Evolutionary conservation across 2,888 invertebrate genomes (phyloP).

Genomic region (Mimumesa dahlbomi): DNA sequence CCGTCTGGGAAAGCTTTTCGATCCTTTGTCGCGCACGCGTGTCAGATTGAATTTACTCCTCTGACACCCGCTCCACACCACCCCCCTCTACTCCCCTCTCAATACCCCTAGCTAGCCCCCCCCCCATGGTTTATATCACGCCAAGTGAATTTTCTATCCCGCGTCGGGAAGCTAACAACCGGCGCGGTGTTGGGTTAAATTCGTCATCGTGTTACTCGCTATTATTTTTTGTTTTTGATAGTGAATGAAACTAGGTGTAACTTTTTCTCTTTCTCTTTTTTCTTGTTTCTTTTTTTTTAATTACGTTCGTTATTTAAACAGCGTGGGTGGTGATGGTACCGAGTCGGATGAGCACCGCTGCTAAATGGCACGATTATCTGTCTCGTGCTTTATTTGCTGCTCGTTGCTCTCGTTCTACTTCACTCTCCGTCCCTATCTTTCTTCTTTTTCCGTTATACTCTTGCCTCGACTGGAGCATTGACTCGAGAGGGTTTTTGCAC

Average conservation of each 20-base stretch:
- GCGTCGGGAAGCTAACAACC: too few relatives aligned
- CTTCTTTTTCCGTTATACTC: constrained; percentile 37
- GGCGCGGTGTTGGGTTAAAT: too few relatives aligned
- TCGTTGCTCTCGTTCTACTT: constrained; percentile 53
- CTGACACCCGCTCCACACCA: too few relatives aligned
- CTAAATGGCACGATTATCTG: constrained; percentile 67
- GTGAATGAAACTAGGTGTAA: too few relatives aligned
- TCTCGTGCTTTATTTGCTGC: constrained; percentile 59
- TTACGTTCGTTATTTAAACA: constrained; percentile 14
- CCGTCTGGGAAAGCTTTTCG: background rate
- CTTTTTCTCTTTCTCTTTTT: too few relatives aligned
- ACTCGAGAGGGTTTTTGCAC: constrained; percentile 67
- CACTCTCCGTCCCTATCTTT: constrained; percentile 39
- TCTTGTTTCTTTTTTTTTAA: too few relatives aligned
- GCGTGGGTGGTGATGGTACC: constrained; percentile 17
- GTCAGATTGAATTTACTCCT: background rate
- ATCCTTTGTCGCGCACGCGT: constrained; percentile 27
- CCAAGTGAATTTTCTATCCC: too few relatives aligned
- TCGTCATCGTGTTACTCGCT: too few relatives aligned
- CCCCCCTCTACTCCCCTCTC: too few relatives aligned
- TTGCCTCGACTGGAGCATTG: constrained; percentile 56
- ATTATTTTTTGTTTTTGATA: too few relatives aligned
- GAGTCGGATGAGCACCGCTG: constrained; percentile 57
- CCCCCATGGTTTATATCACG: too few relatives aligned
- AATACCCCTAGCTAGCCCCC: too few relatives aligned